Evolutionary conservation across 2,113 vertebrate species (phyloP), one percentile per base, ranked within the genome.

Genomic region (Condylura cristata): DNA sequence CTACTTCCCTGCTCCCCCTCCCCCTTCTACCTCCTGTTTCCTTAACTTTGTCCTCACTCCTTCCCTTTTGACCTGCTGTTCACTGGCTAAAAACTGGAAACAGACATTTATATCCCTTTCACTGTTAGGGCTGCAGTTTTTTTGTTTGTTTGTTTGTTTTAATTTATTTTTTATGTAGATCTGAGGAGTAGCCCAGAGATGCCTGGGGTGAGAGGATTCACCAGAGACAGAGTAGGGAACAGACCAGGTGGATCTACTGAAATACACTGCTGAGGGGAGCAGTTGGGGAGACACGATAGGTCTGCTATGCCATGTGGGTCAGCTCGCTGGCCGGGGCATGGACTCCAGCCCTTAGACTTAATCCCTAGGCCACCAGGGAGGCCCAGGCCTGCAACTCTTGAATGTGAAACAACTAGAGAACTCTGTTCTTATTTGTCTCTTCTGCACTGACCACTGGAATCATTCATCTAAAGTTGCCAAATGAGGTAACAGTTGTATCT

Each of bases 1-100:
- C n/a, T 20, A 8, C 7, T 1, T 14, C 4, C 37, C 12, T 51
- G 34, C 3, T 10, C 20, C 58, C 28, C 7, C 11, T 2, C 1
- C 32, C 8, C 56, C 11, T 30, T 9, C 48, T 32, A 14, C 14
- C 34, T 20, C 8, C 34, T 60, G 34, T 3, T 9, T 18, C 20
- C 34, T 60, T 41, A 6, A 34, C 51, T 1, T 17, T 22, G 34
- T 2, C 30, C 58, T 65, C 44, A 20, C 63, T 14, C 30, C 24
- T 41, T 84, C 5, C 46, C 30, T 51, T 71, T 16, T 63, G n/a
- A 84, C 46, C 14, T 53, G 24, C 16, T 4, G 89, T 3, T 30
- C 30, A n/a, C 8, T n/a, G n/a, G n/a, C n/a, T 78, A 61, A 16
- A 46, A 46, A 80, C 11, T 63, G 11, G 13, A 56, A 32, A 30